Base-by-base conservation (phyloP, 2,113 vertebrate species). In the Hyperoodon ampullatus region DNA sequence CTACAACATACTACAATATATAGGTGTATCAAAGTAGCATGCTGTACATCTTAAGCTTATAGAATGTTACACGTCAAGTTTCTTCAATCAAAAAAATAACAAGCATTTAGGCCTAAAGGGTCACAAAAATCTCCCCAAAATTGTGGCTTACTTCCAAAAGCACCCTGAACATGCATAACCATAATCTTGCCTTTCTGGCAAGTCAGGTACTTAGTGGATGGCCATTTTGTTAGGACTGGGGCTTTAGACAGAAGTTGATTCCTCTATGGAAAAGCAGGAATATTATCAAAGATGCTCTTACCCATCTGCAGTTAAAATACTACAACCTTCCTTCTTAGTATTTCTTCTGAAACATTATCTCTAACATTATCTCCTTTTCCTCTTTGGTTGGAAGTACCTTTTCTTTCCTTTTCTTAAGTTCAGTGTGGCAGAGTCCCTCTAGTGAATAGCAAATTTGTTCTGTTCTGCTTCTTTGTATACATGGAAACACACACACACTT, bases 71-170 rank as follows among this genome's bases (percentile, higher is more conserved):
- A 8, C 35, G 4, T 58, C n/a, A 58, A 80, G 58, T 15, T 39
- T 58, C 39, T 61, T 70, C 35, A 44, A 21, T 80, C 12, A 81
- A 58, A 68, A 80, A 88, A n/a, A 11, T 65, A 85, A 30, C 78
- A 87, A 55, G 7, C 28, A 42, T 50, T 84, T 85, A 75, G 47
- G 8, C 42, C 75, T 70, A 72, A 72, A 81, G 28, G 14, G 13
- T 84, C 44, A 63, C 13, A 63, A 21, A 96, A 55, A 30, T 21
- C 33, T 63, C 39, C 26, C 74, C 26, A 44, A 74, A 75, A 39
- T 87, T 61, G 72, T 87, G 35, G 11, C 71, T 66, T 84, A 74
- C 66, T 94, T 92, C 47, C 63, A 13, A 70, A 95, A 88, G n/a
- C 2, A 71, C 19, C 1, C 30, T 71, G 47, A 60, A 26, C 26